Conservation (phyloP, 2,797 vertebrate genomes). For the Mastacembelus armatus region DNA sequence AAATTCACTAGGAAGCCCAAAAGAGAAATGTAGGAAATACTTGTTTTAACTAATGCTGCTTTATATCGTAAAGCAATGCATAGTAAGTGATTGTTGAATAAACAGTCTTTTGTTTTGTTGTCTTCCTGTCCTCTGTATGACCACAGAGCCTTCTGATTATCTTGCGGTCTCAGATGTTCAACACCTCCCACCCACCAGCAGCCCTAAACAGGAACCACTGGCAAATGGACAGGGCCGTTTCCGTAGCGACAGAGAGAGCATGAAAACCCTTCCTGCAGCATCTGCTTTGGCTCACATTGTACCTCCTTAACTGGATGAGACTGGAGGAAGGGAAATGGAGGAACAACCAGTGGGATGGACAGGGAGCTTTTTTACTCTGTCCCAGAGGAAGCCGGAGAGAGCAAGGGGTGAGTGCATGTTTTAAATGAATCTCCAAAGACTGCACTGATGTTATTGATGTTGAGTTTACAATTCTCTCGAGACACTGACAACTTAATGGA, state of each 20-base stretch:
- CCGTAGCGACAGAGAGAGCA: constrained; percentile 36
- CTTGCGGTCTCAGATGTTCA: constrained; percentile 14
- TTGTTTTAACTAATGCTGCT: too few species aligned
- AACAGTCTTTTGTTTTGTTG: too few species aligned
- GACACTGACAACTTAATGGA: constrained; percentile 24
- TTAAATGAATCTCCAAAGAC: constrained; percentile 18
- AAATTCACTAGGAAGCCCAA: not conserved
- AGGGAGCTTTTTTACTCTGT: constrained; percentile 25
- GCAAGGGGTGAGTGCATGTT: not conserved
- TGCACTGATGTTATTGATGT: constrained; percentile 55
- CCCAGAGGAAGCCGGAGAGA: constrained; percentile 30
- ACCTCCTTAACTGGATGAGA: constrained; percentile 46
- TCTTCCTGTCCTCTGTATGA: constrained; percentile 29
- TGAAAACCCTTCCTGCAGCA: constrained; percentile 35
- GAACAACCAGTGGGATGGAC: constrained; percentile 29
- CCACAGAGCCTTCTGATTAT: constrained; percentile 41
- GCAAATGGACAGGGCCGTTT: constrained; percentile 61
- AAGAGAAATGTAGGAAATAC: not conserved
- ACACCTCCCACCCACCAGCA: constrained; percentile 40
- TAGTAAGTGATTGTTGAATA: too few species aligned
- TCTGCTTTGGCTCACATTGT: constrained; percentile 42
- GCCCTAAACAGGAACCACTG: constrained; percentile 64
- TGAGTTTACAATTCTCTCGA: constrained; percentile 32
- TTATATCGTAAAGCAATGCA: too few species aligned
- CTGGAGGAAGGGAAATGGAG: constrained; percentile 40